Evolutionary conservation across 2,888 invertebrate species (phyloP).

Genomic region (Nemotelus pantherinus): DNA sequence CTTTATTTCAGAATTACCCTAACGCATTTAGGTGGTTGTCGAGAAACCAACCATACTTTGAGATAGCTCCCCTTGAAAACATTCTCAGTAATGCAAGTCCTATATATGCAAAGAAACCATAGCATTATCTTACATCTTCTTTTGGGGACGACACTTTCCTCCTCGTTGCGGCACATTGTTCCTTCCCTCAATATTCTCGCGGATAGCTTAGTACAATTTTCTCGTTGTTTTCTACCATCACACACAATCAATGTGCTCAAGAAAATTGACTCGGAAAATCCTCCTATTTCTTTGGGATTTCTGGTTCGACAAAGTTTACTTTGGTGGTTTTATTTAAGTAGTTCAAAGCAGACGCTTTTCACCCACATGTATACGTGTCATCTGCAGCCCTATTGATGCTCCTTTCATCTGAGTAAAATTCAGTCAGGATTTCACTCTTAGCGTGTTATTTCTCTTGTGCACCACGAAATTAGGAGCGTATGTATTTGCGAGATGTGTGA

Average conservation of each 20-base stretch:
- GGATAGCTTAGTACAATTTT: conserved; percentile 29
- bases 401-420: not conserved
- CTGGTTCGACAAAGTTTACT: conserved; percentile 37
- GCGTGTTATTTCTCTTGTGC: not conserved
- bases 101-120: conserved; percentile 24
- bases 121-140: conserved; percentile 13
- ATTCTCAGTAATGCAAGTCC: not conserved
- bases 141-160: not conserved
- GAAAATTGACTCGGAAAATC: conserved; percentile 49
- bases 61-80: not conserved
- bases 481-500: conserved; percentile 7
- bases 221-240: conserved; percentile 37
- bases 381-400: not conserved
- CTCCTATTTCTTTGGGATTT: conserved; percentile 46
- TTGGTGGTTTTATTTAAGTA: conserved; percentile 38
- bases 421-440: not conserved
- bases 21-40: conserved; percentile 1
- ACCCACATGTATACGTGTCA: not conserved
- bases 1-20: conserved; percentile 17
- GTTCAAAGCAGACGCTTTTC: not conserved
- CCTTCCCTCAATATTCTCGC: conserved; percentile 22
- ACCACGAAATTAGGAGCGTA: not conserved
- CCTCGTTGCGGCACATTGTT: conserved; percentile 23
- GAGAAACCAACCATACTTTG: conserved; percentile 3
- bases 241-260: conserved; percentile 46